Percentiles rank a stretch among this genome's conserved stretches.
Evolutionary conservation across 2,888 invertebrate species (phyloP).

Genomic region (Drosophila macrothrix): DNA sequence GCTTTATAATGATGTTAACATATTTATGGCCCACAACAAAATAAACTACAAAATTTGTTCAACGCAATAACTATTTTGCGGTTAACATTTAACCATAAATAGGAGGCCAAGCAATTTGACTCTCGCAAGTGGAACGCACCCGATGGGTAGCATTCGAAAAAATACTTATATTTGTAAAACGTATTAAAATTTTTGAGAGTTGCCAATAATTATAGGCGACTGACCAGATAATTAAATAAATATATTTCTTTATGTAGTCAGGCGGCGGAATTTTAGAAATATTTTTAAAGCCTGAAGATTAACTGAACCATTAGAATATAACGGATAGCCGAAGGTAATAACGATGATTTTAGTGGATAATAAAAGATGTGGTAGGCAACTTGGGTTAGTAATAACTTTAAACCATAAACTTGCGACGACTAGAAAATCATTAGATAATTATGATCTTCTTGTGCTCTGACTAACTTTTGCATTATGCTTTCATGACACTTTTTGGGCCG

Average conservation of each 20-base stretch:
- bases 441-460: neutral
- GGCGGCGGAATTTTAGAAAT: neutral
- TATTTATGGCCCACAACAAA: conserved; percentile 72
- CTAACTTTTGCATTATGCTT: neutral
- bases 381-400: neutral
- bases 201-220: conserved; percentile 41
- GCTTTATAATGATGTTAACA: conserved; percentile 78
- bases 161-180: conserved; percentile 46
- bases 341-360: neutral
- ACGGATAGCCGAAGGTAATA: neutral
- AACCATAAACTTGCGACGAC: neutral
- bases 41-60: conserved; percentile 73
- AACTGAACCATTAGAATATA: neutral
- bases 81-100: conserved; percentile 47
- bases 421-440: neutral
- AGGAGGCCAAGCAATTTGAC: conserved; percentile 48
- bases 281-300: neutral
- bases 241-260: conserved; percentile 5
- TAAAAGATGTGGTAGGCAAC: neutral
- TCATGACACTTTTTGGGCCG: neutral
- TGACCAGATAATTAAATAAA: conserved; percentile 46
- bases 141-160: conserved; percentile 18
- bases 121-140: conserved; percentile 39
- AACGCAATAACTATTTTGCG: conserved; percentile 59
- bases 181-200: conserved; percentile 61